Conservation (phyloP, 2,888 invertebrate genomes). For the Cenopis cana region DNA sequence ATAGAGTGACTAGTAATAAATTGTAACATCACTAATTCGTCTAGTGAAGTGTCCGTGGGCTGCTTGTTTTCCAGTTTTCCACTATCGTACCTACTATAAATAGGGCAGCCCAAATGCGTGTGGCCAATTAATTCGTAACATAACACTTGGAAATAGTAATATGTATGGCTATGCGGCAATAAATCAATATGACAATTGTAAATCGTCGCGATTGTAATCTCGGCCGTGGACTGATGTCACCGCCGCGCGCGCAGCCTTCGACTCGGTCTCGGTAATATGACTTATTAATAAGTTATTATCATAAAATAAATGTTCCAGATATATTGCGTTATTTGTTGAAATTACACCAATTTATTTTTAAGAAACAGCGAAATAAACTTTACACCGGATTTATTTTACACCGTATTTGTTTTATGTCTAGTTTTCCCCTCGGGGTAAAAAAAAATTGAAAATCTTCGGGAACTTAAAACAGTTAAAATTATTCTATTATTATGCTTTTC, state of each 20-base stretch:
- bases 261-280: conserved; percentile 32
- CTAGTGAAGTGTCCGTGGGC: too few species aligned
- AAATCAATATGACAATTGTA: conserved; percentile 80
- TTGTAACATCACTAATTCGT: too few species aligned
- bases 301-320: background rate
- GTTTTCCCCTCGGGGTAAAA: too few species aligned
- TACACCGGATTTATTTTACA: too few species aligned
- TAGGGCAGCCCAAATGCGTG: conserved; percentile 51
- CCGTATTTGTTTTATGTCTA: too few species aligned
- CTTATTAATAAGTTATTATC: conserved; percentile 15
- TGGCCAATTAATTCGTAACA: conserved; percentile 72
- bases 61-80: background rate
- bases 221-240: conserved; percentile 73
- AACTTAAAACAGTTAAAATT: too few species aligned
- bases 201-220: conserved; percentile 79
- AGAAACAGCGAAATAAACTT: too few species aligned
- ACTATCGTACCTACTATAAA: background rate
- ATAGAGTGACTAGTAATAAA: too few species aligned
- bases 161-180: conserved; percentile 57
- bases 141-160: conserved; percentile 66
- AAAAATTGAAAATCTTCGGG: too few species aligned
- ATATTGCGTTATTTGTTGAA: background rate
- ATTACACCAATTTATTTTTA: too few species aligned
- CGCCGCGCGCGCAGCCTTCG: conserved; percentile 51
- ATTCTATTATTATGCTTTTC: too few species aligned